Percentiles rank a stretch among this genome's conserved stretches.
These are phyloP conservation scores for Cyprinella venusta DNA, from an alignment of 2,797 vertebrate genomes.

Conservation along the genomic window DNA sequence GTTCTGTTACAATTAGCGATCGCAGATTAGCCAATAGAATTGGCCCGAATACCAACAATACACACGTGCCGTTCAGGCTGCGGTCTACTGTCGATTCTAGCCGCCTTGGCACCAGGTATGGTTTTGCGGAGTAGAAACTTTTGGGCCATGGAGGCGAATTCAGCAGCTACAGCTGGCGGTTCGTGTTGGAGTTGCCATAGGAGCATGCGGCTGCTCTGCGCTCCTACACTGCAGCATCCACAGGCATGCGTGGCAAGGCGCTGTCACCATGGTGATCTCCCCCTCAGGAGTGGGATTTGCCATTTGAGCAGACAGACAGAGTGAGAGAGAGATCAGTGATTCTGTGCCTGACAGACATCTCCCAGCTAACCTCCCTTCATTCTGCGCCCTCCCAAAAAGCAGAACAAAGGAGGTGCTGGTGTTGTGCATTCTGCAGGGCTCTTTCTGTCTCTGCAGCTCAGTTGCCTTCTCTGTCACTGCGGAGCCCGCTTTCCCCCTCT, in stretches of 20 bases:
- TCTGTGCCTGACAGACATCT: conserved; percentile 63
- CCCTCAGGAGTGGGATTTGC: conserved; percentile 70
- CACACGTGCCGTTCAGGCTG: not conserved
- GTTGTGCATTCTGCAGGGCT: conserved; percentile 62
- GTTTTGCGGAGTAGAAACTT: conserved; percentile 44
- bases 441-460: conserved; percentile 56
- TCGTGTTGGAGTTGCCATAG: conserved; percentile 63
- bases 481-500: conserved; percentile 32
- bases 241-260: conserved; percentile 68
- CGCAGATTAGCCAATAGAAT: conserved; percentile 35
- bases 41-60: conserved; percentile 49
- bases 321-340: conserved; percentile 53
- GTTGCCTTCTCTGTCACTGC: conserved; percentile 35
- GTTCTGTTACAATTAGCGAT: conserved; percentile 11
- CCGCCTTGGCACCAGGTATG: conserved; percentile 46
- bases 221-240: conserved; percentile 77
- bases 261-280: conserved; percentile 83
- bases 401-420: conserved; percentile 64
- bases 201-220: conserved; percentile 60
- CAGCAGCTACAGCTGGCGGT: conserved; percentile 41
- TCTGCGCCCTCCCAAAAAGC: conserved; percentile 57
- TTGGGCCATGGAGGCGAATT: conserved; percentile 32
- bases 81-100: conserved; percentile 49
- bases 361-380: conserved; percentile 42
- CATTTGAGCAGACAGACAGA: conserved; percentile 65